A percentile compares a stretch with the other conserved stretches of the same genome.
Conservation (phyloP, 2,113 vertebrate genomes). For the Hippotragus niger region DNA sequence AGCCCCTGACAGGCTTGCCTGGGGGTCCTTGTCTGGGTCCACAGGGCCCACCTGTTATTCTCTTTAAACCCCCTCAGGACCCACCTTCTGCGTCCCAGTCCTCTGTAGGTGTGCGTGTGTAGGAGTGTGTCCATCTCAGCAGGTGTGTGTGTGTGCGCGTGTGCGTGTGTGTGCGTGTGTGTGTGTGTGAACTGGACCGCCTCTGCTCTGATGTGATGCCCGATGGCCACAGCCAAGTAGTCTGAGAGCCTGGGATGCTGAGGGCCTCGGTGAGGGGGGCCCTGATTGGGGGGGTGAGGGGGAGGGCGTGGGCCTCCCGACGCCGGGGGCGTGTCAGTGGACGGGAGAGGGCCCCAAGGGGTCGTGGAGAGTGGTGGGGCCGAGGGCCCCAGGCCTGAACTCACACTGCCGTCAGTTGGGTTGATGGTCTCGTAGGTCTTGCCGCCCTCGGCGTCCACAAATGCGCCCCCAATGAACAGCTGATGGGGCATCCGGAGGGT, state of each 20-base stretch:
- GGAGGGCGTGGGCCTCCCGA: neutral
- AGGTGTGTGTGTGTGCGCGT: neutral
- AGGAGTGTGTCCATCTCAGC: neutral
- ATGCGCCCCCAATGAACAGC: slow-evolving; percentile 87
- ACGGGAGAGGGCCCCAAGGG: neutral
- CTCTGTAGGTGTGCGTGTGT: neutral
- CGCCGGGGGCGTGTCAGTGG: neutral
- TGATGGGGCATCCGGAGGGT: slow-evolving; percentile 87
- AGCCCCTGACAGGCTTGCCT: accelerated
- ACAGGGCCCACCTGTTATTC: neutral
- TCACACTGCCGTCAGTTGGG: slow-evolving; percentile 87
- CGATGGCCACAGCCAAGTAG: neutral
- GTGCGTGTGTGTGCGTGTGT: neutral
- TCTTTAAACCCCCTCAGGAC: neutral
- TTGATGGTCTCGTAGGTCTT: slow-evolving; percentile 86
- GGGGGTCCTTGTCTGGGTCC: neutral
- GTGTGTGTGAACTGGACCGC: neutral
- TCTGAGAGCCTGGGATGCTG: neutral
- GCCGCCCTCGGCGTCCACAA: slow-evolving; percentile 80
- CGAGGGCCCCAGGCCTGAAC: slow-evolving; percentile 34
- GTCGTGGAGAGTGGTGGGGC: neutral
- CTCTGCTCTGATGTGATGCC: neutral
- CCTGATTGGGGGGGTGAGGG: accelerated
- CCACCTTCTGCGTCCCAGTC: neutral
- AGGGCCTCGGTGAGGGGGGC: neutral